Base-by-base conservation (phyloP, 2,888 invertebrate species). In the Diplazon laetatorius region DNA sequence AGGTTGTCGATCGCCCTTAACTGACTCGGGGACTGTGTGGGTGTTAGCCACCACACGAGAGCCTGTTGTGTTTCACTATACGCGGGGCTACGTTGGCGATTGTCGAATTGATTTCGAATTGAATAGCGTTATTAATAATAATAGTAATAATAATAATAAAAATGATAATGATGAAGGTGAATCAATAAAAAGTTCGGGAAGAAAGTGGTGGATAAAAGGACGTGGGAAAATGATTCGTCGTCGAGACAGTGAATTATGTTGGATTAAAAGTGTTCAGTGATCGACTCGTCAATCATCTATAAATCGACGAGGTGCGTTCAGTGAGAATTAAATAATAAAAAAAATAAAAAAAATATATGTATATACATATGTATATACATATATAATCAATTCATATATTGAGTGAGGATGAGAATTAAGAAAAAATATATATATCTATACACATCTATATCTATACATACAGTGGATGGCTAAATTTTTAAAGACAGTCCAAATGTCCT, bases 211-310 rank as follows among this genome's bases (percentile, higher is more conserved):
- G 65, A n/a, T n/a, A n/a, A n/a, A n/a, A n/a, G n/a, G n/a, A n/a
- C n/a, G n/a, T n/a, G n/a, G n/a, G n/a, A 66, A 62, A 66, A 65
- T 62, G 71, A 39, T 60, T 18, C 48, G 50, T 48, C 60, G 66
- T 55, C 72, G 76, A 50, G 52, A 39, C 42, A 62, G 55, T 71
- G 60, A n/a, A 69, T 63, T 48, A 76, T 60, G 20, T 57, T 55
- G 72, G 66, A 73, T 57, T 57, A 35, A 73, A 73, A 69, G 72
- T 77, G 72, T 72, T 72, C 55, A 72, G 66, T 72, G 76, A 50
- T 12, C 62, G 55, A 55, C 50, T 66, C 59, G 39, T 62, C 76
- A 55, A 72, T 65, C 63, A 48, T 65, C 37, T 46, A 18, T 35
- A 12, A 48, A 8, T 50, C 35, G 9, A 37, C 39, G 46, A 71